Evolutionary conservation across 2,888 invertebrate genomes (phyloP).

Genomic region (Hirudinaria manillensis): DNA sequence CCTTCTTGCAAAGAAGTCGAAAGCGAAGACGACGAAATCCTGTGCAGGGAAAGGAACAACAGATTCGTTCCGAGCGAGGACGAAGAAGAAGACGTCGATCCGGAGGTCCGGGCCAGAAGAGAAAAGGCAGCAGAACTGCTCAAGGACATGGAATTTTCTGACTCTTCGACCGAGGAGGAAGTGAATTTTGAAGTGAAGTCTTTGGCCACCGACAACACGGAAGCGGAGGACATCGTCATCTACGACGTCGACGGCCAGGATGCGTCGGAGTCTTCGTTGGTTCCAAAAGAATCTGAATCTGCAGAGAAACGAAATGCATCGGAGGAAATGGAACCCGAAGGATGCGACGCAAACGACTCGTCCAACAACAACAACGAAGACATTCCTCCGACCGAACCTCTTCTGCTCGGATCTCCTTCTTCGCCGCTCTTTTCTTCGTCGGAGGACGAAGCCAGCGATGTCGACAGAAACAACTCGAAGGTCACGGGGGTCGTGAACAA

Average conservation of each 20-base stretch:
- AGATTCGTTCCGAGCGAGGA: background rate
- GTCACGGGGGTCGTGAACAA: slow-evolving; percentile 16
- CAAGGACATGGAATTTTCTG: slow-evolving; percentile 15
- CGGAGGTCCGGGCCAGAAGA: background rate
- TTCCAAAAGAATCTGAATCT: background rate
- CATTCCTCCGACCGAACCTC: background rate
- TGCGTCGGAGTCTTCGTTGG: background rate
- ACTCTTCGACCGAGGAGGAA: slow-evolving; percentile 7
- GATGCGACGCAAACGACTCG: background rate
- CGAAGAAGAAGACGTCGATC: slow-evolving; percentile 9
- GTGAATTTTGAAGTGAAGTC: too few species aligned
- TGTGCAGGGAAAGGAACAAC: background rate
- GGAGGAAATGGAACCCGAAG: background rate
- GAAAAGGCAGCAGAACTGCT: background rate
- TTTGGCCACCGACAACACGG: background rate
- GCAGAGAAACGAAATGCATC: background rate
- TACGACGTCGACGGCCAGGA: background rate
- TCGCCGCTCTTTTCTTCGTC: slow-evolving; percentile 17
- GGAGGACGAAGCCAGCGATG: background rate
- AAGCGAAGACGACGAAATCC: background rate
- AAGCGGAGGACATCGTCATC: background rate
- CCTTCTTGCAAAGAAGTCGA: background rate
- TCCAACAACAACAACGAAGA: background rate
- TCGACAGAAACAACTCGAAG: background rate
- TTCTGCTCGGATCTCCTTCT: background rate